Evolutionary conservation across 1,140 invertebrate species (phyloP).

Genomic region (Magallana gigas): DNA sequence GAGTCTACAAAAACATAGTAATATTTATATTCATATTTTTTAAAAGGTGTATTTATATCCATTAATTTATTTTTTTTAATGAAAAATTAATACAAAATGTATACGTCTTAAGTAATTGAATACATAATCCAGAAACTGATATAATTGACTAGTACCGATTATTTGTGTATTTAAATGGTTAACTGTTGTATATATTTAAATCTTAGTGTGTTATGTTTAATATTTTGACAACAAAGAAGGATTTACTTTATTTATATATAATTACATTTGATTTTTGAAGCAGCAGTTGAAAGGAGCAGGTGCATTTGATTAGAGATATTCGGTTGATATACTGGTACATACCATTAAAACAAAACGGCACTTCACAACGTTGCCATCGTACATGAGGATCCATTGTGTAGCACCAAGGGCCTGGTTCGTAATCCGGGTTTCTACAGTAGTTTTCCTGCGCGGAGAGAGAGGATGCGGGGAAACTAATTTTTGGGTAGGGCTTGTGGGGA

Average conservation of each 20-base stretch:
- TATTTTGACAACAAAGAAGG: no score
- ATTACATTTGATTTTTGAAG: neutral
- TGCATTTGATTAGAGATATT: neutral
- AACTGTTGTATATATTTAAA: no score
- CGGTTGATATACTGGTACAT: neutral
- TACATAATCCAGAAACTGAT: no score
- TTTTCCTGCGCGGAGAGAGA: neutral
- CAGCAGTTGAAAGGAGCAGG: no score
- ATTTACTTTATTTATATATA: neutral
- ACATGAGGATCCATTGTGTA: slow-evolving; percentile 44
- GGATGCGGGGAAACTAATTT: neutral
- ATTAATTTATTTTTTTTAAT: no score
- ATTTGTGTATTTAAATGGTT: no score
- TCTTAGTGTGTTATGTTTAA: neutral
- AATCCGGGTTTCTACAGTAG: slow-evolving; percentile 50
- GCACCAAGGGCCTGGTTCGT: slow-evolving; percentile 25
- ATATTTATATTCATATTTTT: no score
- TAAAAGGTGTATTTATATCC: no score
- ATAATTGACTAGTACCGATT: no score
- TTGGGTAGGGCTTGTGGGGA: slow-evolving; percentile 5
- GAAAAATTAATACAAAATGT: no score
- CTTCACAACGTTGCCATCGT: slow-evolving; percentile 40
- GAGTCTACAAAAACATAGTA: neutral
- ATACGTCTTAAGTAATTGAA: no score
- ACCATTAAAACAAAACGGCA: slow-evolving; percentile 34